Base-by-base conservation (phyloP, 2,797 vertebrate genomes). In the Anas bernieri region DNA sequence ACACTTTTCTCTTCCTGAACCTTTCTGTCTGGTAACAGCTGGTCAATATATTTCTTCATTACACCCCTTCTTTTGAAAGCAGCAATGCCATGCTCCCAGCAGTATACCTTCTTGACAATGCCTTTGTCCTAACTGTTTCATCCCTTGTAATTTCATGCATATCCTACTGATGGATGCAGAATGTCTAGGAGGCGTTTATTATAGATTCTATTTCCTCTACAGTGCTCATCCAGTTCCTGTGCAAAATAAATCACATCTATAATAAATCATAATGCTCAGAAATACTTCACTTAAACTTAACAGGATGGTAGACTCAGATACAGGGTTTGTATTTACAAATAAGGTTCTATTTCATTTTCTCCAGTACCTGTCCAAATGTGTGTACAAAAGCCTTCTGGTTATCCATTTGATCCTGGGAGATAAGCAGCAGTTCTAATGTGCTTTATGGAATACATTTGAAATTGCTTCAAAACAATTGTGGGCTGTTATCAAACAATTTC, bases 1-100 rank as follows among this genome's bases (percentile, higher is more conserved):
- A 45, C 26, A 86, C 68, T 92, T 90, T 95, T 88, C 68, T 85
- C 77, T 94, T 94, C 61, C 74, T 91, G 78, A 93, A 83, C 81
- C 35, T 93, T 92, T 96, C 76, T 69, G 54, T 88, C 68, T 94
- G 7, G 0, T 85, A 94, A 93, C 87, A 97, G 81, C 91, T 91
- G 94, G 80, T 94, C 92, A 93, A 80, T 74, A 85, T 83, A 93
- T 92, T 93, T 97, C 88, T 93, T 93, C 59, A 93, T 88, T 92
- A 82, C 63, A 48, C 12, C 37, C 11, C 45, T 76, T 92, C 82
- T 74, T 48, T n/a, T 69, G 90, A 84, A 86, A 61, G 17, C 22
- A 67, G 48, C 37, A 70, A 67, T 74, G 58, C 55, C 56, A 59
- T 54, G 46, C 30, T 81, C 21, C 41, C 50, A 73, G 55, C n/a